Conservation (phyloP, 1,140 invertebrate species). For the Drosophila quadrilineata region DNA sequence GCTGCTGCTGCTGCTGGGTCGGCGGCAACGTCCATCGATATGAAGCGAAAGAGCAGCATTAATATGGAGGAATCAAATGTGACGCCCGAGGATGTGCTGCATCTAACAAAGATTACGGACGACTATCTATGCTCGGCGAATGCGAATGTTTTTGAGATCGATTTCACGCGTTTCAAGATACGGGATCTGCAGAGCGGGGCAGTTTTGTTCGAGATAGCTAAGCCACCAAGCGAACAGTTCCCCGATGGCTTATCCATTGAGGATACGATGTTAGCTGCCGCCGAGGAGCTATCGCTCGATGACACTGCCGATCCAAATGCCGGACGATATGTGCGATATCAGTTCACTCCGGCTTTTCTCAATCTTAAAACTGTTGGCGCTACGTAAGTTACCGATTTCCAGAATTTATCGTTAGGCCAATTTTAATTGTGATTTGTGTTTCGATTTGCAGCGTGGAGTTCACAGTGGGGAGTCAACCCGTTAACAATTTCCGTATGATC, state of each 20-base stretch:
- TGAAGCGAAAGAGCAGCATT: background rate
- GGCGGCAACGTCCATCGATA: background rate
- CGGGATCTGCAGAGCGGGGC: slow-evolving; percentile 96
- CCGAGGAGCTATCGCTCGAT: slow-evolving; percentile 82
- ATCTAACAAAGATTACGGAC: slow-evolving; percentile 85
- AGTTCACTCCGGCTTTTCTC: slow-evolving; percentile 98
- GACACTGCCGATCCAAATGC: slow-evolving; percentile 90
- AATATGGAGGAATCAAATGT: slow-evolving; percentile 67
- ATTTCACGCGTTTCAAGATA: slow-evolving; percentile 98
- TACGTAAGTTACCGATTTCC: slow-evolving; percentile 85
- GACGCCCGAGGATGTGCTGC: slow-evolving; percentile 85
- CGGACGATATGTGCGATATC: slow-evolving; percentile 97
- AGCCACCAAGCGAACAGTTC: slow-evolving; percentile 87
- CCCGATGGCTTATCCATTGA: slow-evolving; percentile 84
- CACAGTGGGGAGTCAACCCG: slow-evolving; percentile 93
- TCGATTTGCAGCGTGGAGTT: slow-evolving; percentile 93
- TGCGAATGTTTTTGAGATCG: slow-evolving; percentile 98
- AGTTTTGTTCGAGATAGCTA: slow-evolving; percentile 98
- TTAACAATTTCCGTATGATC: slow-evolving; percentile 99
- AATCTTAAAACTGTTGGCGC: slow-evolving; percentile 97
- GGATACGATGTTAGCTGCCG: slow-evolving; percentile 82
- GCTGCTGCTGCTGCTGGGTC: background rate
- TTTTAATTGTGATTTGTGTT: slow-evolving; percentile 8
- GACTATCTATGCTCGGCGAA: slow-evolving; percentile 95
- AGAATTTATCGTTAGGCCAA: background rate